Evolutionary conservation across 1,140 invertebrate genomes (phyloP).

Genomic region (Maniola jurtina): DNA sequence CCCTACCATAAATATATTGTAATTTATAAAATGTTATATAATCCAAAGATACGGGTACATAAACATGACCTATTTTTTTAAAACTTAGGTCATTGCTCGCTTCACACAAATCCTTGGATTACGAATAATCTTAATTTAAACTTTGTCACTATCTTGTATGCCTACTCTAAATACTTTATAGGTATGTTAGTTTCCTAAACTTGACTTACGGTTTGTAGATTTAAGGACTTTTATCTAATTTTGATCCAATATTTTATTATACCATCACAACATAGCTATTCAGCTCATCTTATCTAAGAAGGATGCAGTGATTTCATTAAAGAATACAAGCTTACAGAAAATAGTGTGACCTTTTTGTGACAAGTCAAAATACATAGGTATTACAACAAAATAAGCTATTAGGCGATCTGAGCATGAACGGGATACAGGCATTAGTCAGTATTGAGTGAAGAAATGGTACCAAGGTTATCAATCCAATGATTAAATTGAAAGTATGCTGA

Average conservation of each 20-base stretch:
- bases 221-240: not conserved
- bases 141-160: not conserved
- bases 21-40: no score
- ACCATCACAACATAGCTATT: not conserved
- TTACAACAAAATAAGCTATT: no score
- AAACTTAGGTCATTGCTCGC: no score
- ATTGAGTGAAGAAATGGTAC: constrained; percentile 5
- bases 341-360: no score
- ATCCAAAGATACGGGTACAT: no score
- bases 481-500: constrained; percentile 10
- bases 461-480: constrained; percentile 4
- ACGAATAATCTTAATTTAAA: not conserved
- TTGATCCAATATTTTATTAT: not conserved
- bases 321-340: not conserved
- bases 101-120: not conserved
- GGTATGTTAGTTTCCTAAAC: no score
- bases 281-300: not conserved
- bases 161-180: not conserved
- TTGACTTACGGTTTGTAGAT: not conserved
- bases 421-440: not conserved
- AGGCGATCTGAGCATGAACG: not conserved
- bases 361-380: no score
- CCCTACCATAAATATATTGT: no score
- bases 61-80: no score
- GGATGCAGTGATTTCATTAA: not conserved